These are phyloP conservation scores for Lycia hirtaria DNA, from an alignment of 2,888 invertebrate genomes.

Conservation along the genomic window DNA sequence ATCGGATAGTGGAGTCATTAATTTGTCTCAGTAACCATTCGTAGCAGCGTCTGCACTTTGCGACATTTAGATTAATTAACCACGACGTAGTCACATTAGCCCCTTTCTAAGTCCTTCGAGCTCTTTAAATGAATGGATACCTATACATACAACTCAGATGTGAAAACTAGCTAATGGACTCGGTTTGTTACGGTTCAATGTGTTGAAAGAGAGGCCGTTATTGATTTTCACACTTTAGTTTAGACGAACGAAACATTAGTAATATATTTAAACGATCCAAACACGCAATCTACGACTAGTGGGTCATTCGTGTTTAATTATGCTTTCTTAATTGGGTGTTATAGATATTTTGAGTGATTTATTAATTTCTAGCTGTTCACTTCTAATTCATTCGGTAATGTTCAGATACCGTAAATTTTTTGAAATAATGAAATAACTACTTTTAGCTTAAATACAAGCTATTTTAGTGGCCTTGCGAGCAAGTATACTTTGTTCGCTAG, in stretches of 20 bases:
- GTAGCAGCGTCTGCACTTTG: slow-evolving; percentile 29
- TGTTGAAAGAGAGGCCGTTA: slow-evolving; percentile 13
- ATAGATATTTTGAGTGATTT: no score
- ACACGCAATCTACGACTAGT: background rate
- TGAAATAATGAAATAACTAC: no score
- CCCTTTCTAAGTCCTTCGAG: slow-evolving; percentile 29
- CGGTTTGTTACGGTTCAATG: slow-evolving; percentile 21
- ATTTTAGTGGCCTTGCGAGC: no score
- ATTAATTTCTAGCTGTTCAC: no score
- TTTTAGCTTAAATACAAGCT: no score
- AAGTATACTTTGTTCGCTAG: no score
- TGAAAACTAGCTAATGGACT: slow-evolving; percentile 23
- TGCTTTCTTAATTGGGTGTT: background rate
- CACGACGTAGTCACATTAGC: slow-evolving; percentile 35
- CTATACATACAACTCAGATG: slow-evolving; percentile 18
- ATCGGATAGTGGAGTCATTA: slow-evolving; percentile 21
- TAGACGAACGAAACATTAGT: slow-evolving; percentile 13
- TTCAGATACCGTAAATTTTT: no score
- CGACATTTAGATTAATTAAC: slow-evolving; percentile 37
- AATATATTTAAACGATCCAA: slow-evolving; percentile 5
- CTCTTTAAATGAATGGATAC: slow-evolving; percentile 22
- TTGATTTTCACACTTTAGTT: slow-evolving; percentile 23
- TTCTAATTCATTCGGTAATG: no score
- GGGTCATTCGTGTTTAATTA: background rate
- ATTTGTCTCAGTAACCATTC: slow-evolving; percentile 33